A percentile compares a stretch with the other conserved stretches of the same genome.
phyloP scores from a whole-genome alignment of 1,140 invertebrate genomes.

The Drosophila saltans region DNA sequence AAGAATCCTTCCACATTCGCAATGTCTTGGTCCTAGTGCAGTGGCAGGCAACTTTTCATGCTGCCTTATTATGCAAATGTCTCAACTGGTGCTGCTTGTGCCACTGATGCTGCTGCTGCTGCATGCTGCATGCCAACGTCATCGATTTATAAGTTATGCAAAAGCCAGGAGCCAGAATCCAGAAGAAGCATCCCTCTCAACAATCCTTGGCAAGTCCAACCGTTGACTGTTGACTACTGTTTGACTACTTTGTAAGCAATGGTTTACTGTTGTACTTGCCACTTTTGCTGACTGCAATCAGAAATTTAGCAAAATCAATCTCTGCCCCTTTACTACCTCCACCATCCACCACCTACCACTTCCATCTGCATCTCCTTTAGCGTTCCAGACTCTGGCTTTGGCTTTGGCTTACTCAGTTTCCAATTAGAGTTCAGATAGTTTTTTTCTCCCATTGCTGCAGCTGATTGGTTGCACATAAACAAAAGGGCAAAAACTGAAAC shows the following conservation, averaged over 20 bases:
- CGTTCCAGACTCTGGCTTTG: conserved; percentile 25
- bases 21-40: conserved; percentile 30
- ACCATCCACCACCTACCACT: neutral
- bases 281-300: conserved; percentile 66
- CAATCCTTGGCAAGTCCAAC: conserved; percentile 20
- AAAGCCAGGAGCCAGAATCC: conserved; percentile 42
- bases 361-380: neutral
- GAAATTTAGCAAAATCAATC: conserved; percentile 56
- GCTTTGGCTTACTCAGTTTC: conserved; percentile 41
- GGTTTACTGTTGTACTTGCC: conserved; percentile 62
- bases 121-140: conserved; percentile 68
- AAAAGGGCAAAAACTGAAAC: conserved; percentile 40
- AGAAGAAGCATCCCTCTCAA: neutral
- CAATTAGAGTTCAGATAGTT: conserved; percentile 56
- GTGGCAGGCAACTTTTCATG: conserved; percentile 61
- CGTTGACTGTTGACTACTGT: conserved; percentile 47
- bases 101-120: conserved; percentile 1
- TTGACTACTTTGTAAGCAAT: conserved; percentile 73
- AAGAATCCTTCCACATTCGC: conserved; percentile 42
- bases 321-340: neutral
- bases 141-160: conserved; percentile 81
- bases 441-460: conserved; percentile 17
- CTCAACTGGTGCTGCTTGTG: conserved; percentile 34
- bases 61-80: conserved; percentile 76
- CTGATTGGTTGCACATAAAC: conserved; percentile 58